Percentiles rank a stretch among this genome's conserved stretches.
These are phyloP conservation scores for Dryococelus australis DNA, from an alignment of 2,888 invertebrate genomes.

Conservation along the genomic window DNA sequence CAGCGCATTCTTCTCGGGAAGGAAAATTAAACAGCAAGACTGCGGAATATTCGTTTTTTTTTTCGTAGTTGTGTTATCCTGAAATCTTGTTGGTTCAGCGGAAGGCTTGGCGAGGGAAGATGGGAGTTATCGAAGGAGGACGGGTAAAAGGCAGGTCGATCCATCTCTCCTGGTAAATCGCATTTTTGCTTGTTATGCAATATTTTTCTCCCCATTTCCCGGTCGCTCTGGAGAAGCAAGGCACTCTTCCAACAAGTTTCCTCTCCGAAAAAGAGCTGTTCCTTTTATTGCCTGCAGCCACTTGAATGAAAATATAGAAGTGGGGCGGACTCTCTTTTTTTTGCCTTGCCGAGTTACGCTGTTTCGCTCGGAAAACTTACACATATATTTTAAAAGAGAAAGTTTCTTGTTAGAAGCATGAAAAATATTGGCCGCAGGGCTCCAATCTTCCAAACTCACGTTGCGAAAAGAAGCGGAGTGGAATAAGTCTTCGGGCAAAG, in stretches of 20 bases:
- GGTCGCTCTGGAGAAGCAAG: not conserved
- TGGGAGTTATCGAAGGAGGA: not conserved
- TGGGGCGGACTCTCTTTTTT: not conserved
- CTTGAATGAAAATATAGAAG: not conserved
- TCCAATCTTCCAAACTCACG: not conserved
- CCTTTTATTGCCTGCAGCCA: slow-evolving; percentile 10
- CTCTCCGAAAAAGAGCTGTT: not conserved
- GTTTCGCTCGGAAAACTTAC: slow-evolving; percentile 2
- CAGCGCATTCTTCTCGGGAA: no score
- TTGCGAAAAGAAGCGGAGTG: not conserved
- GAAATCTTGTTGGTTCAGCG: not conserved
- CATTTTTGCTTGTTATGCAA: slow-evolving; percentile 16
- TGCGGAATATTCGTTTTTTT: no score
- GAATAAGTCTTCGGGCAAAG: not conserved
- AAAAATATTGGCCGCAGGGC: slow-evolving; percentile 1
- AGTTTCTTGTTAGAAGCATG: slow-evolving; percentile 8
- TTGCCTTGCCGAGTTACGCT: slow-evolving; percentile 4
- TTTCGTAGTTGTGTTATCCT: not conserved
- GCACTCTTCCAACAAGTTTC: not conserved
- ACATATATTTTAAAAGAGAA: not conserved
- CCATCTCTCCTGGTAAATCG: not conserved
- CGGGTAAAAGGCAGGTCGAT: slow-evolving; percentile 16
- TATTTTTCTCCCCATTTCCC: slow-evolving; percentile 16
- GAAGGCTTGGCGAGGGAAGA: not conserved
- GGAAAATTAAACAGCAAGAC: no score